Evolutionary conservation across 2,888 invertebrate genomes (phyloP).

Genomic region (Rhyacophila evoluta): DNA sequence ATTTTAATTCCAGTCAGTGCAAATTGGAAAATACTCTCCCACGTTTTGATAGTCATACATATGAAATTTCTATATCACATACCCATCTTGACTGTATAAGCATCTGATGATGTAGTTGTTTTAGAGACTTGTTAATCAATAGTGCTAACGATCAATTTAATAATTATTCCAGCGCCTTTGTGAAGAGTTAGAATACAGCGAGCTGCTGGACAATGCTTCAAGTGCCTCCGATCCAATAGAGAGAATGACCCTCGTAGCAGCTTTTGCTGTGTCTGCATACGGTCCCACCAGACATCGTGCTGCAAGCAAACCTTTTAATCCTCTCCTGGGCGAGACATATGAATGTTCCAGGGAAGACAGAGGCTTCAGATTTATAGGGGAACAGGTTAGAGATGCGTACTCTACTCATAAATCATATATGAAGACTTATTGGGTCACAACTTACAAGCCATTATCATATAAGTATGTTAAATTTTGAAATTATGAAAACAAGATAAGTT

Average conservation of each 20-base stretch:
- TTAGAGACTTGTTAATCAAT: too few species aligned
- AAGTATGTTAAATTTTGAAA: too few species aligned
- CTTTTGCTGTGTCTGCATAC: slow-evolving; percentile 86
- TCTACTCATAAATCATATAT: too few species aligned
- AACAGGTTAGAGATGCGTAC: slow-evolving; percentile 77
- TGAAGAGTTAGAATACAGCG: slow-evolving; percentile 87
- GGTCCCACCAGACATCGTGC: slow-evolving; percentile 79
- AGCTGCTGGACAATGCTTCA: slow-evolving; percentile 81
- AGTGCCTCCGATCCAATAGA: slow-evolving; percentile 75
- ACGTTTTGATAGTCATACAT: too few species aligned
- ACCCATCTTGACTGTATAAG: too few species aligned
- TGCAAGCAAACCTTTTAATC: slow-evolving; percentile 88
- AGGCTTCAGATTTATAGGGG: slow-evolving; percentile 82
- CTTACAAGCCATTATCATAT: too few species aligned
- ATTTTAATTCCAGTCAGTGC: too few species aligned
- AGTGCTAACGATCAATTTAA: not conserved
- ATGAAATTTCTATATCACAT: too few species aligned
- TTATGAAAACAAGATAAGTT: too few species aligned
- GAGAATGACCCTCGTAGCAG: slow-evolving; percentile 81
- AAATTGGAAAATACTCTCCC: too few species aligned
- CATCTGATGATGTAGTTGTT: too few species aligned
- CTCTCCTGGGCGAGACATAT: slow-evolving; percentile 84
- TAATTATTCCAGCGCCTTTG: slow-evolving; percentile 73
- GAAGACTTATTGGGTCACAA: too few species aligned
- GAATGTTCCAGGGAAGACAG: slow-evolving; percentile 83